Conservation (phyloP, 1,140 invertebrate species). For the Globodera ellingtonae region DNA sequence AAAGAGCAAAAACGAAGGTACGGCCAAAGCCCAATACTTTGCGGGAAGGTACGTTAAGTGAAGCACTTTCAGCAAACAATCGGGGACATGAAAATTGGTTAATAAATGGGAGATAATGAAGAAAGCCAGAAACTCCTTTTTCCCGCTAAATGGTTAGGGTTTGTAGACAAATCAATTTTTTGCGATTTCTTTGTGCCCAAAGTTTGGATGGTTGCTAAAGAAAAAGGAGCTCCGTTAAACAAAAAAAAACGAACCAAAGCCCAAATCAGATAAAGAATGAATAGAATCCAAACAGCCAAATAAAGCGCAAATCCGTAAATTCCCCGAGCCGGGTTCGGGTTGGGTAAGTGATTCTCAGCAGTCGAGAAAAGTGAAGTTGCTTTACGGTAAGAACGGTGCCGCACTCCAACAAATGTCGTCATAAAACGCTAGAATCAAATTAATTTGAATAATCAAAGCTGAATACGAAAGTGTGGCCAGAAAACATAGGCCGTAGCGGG, state of each 20-base stretch:
- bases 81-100: constrained; percentile 34
- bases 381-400: not conserved
- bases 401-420: not conserved
- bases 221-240: constrained; percentile 13
- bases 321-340: constrained; percentile 46
- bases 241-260: constrained; percentile 20
- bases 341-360: constrained; percentile 24
- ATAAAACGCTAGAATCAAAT: not conserved
- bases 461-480: too few relatives aligned
- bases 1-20: constrained; percentile 38
- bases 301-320: constrained; percentile 52
- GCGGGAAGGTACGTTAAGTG: constrained; percentile 50
- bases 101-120: not conserved
- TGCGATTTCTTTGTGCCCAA: too few relatives aligned
- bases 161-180: too few relatives aligned
- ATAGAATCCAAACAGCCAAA: constrained; percentile 44
- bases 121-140: too few relatives aligned
- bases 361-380: not conserved
- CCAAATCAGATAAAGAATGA: constrained; percentile 46
- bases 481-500: too few relatives aligned
- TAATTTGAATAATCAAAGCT: too few relatives aligned
- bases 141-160: too few relatives aligned
- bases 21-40: constrained; percentile 52
- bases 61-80: constrained; percentile 39
- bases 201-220: not conserved